A percentile compares a stretch with the other conserved stretches of the same genome.
phyloP scores from a whole-genome alignment of 2,888 invertebrate species.

The Drosophila testacea region DNA sequence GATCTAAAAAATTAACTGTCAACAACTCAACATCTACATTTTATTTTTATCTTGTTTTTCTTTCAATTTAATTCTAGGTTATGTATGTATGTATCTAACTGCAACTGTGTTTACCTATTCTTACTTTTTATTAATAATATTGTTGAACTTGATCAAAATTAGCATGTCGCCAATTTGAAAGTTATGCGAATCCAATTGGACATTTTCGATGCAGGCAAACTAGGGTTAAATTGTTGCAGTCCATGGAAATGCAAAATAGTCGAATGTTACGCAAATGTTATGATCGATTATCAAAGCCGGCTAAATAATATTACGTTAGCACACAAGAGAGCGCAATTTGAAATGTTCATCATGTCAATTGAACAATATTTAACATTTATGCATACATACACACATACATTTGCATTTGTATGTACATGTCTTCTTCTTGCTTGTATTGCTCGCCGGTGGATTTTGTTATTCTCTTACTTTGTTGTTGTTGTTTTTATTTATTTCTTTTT shows the following conservation, averaged over 20 bases:
- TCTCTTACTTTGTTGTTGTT: slow-evolving; percentile 22
- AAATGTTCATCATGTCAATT: slow-evolving; percentile 6
- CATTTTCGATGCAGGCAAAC: slow-evolving; percentile 6
- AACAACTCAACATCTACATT: too few species aligned
- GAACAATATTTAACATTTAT: slow-evolving; percentile 17
- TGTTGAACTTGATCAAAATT: neutral
- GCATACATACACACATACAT: slow-evolving; percentile 24
- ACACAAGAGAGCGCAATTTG: neutral
- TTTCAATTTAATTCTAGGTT: neutral
- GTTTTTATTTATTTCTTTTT: slow-evolving; percentile 18
- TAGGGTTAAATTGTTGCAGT: slow-evolving; percentile 23
- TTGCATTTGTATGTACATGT: slow-evolving; percentile 16
- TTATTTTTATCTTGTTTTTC: too few species aligned
- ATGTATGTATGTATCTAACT: neutral
- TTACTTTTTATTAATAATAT: slow-evolving; percentile 1
- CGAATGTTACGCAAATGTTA: slow-evolving; percentile 32
- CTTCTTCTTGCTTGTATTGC: slow-evolving; percentile 24
- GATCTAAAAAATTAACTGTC: too few species aligned
- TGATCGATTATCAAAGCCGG: slow-evolving; percentile 26
- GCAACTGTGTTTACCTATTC: neutral
- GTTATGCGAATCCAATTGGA: slow-evolving; percentile 3
- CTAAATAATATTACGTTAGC: slow-evolving; percentile 6
- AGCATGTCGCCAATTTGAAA: slow-evolving; percentile 10
- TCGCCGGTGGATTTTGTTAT: slow-evolving; percentile 41
- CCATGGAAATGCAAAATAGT: slow-evolving; percentile 20